Evolutionary conservation across 2,888 invertebrate genomes (phyloP).

Genomic region (Unio pictorum): DNA sequence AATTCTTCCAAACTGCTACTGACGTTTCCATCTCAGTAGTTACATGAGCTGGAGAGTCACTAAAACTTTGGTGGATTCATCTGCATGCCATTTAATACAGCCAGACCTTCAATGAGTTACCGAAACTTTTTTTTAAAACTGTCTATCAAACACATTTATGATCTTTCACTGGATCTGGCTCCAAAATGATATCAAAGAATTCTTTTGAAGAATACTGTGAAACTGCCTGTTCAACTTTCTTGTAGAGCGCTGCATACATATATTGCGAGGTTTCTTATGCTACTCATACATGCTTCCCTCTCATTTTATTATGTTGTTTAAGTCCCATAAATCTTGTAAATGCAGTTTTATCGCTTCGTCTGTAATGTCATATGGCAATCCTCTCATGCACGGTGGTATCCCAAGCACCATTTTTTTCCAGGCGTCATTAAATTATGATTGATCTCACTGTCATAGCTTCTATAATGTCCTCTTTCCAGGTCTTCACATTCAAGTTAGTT

Average conservation of each 20-base stretch:
- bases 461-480: conserved; percentile 21
- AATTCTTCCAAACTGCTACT: conserved; percentile 20
- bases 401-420: too few relatives aligned
- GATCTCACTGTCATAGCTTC: conserved; percentile 1
- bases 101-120: too few relatives aligned
- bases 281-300: conserved; percentile 17
- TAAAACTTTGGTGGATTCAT: neutral
- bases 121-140: too few relatives aligned
- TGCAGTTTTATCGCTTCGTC: conserved; percentile 31
- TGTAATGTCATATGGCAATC: conserved; percentile 15
- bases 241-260: neutral
- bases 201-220: conserved; percentile 5
- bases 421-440: neutral
- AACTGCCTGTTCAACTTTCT: conserved; percentile 1
- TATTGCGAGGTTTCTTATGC: neutral
- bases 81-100: conserved; percentile 9
- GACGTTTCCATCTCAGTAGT: conserved; percentile 26
- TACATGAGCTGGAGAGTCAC: conserved; percentile 11
- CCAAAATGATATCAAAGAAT: too few relatives aligned
- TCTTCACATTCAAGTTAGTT: conserved; percentile 50
- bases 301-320: neutral
- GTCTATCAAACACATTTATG: too few relatives aligned
- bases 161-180: conserved; percentile 3
- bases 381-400: conserved; percentile 10
- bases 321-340: conserved; percentile 12